Evolutionary conservation across 2,888 invertebrate species (phyloP), one percentile per base, ranked within the genome.

Genomic region (Parasteatoda lunata): DNA sequence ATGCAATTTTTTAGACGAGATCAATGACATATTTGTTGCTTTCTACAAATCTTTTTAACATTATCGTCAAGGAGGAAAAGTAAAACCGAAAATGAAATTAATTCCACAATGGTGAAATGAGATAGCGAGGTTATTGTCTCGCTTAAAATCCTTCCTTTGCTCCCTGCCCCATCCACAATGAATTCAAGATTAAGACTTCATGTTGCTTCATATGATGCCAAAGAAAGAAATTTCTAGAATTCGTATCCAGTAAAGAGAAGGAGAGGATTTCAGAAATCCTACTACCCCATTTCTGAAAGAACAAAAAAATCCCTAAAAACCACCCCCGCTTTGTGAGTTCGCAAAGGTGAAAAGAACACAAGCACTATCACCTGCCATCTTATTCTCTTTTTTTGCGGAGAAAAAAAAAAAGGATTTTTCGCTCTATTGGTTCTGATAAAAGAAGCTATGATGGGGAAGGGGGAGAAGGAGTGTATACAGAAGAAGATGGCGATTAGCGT

Each of bases 111-210:
- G 30, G 30, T 30, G 30, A 30, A 30, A 30, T 30, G 30, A 30
- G 79, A 79, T 59, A 79, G 49, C 69, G 9, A 30, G n/a, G 15
- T 15, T 59, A n/a, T 73, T 48, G 13, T n/a, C 13, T 45, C 11
- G 1, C 73, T 13, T 48, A 13, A n/a, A 30, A 30, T 30, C 30
- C 30, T 59, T 48, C 6, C 69, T 45, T 30, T 45, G 3, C 45
- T 48, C 13, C 47, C n/a, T 69, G 45, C 5, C 11, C 69, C 13
- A 13, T 69, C 13, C 30, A 30, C 30, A 30, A 30, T 30, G 30
- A 76, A 82, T 76, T 76, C 69, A 49, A 82, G 82, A 82, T 82
- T 82, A 82, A 59, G 82, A 68, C 82, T 64, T 70, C 70, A 76
- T 76, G 82, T 76, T 82, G 82, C 76, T 82, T 54, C 70, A 76